phyloP scores from a whole-genome alignment of 2,113 vertebrate genomes.

The Lampris incognitus region DNA sequence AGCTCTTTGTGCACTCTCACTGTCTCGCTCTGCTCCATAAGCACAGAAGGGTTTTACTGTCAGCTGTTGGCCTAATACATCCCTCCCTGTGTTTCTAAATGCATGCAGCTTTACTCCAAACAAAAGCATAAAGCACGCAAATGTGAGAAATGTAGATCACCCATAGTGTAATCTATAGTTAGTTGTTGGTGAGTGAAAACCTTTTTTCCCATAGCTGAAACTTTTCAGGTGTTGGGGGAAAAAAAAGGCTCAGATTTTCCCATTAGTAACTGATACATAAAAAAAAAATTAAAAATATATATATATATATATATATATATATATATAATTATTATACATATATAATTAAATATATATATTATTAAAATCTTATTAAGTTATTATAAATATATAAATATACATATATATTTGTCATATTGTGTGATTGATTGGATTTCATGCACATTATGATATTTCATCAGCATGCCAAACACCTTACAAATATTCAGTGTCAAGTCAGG shows the following conservation, averaged over 20 bases:
- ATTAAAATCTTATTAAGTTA: background rate
- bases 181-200: too few relatives aligned
- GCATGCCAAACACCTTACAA: background rate
- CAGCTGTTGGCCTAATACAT: constrained; percentile 47
- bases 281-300: too few relatives aligned
- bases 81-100: constrained; percentile 22
- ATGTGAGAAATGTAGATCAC: background rate
- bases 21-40: constrained; percentile 49
- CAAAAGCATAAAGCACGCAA: background rate
- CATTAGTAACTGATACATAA: background rate
- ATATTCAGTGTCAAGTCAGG: background rate
- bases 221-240: too few relatives aligned
- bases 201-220: too few relatives aligned
- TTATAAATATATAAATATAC: background rate
- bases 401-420: background rate
- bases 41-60: constrained; percentile 32
- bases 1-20: constrained; percentile 38
- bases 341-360: too few relatives aligned
- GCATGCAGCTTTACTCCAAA: constrained; percentile 8
- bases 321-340: background rate
- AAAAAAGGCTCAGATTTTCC: too few relatives aligned
- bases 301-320: background rate
- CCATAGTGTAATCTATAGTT: too few relatives aligned
- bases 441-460: background rate
- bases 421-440: background rate